Evolutionary conservation across 2,113 vertebrate species (phyloP), one percentile per base, ranked within the genome.

Genomic region (Paraplagusia blochii): DNA sequence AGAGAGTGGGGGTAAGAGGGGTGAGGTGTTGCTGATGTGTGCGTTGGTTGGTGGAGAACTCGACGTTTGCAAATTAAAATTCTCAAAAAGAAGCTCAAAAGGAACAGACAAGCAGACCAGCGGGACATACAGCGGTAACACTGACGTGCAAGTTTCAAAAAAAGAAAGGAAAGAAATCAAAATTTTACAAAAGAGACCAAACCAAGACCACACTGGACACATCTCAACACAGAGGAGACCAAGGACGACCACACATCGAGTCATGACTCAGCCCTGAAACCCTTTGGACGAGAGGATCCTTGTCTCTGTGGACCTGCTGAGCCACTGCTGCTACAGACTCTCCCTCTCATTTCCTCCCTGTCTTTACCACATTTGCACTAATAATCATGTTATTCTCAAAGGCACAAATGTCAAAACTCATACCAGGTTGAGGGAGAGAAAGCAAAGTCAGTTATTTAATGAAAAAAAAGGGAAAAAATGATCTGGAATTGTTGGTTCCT

Each of bases 31-130:
- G 22, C 22, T 40, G 38, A 11, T 12, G 38, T 40, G 13, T 40
- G 11, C 36, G 36, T 39, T 11, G 2, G 36, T 39, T 11, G 11
- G 38, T 40, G 38, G 38, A 40, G 38, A 40, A 40, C 38, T 40
- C 38, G 38, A 40, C 38, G 38, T 40, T 29, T 40, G 38, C 38
- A 86, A 88, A 84, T 75, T 50, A 72, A 82, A 87, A 81, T 69
- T 72, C 56, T 71, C 49, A 76, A 74, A 72, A 87, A 87, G 71
- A 83, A 87, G 84, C 85, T 80, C 22, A 54, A 87, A 83, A 82
- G 75, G n/a, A 88, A 84, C 80, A 85, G 78, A 88, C 87, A 91
- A 90, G 90, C 90, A 90, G 81, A 90, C 86, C 86, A 83, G 87
- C 85, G 58, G 53, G 83, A 86, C 84, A 79, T 79, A 88, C 74